phyloP scores from a whole-genome alignment of 2,113 vertebrate genomes.

The Rhea pennata region DNA sequence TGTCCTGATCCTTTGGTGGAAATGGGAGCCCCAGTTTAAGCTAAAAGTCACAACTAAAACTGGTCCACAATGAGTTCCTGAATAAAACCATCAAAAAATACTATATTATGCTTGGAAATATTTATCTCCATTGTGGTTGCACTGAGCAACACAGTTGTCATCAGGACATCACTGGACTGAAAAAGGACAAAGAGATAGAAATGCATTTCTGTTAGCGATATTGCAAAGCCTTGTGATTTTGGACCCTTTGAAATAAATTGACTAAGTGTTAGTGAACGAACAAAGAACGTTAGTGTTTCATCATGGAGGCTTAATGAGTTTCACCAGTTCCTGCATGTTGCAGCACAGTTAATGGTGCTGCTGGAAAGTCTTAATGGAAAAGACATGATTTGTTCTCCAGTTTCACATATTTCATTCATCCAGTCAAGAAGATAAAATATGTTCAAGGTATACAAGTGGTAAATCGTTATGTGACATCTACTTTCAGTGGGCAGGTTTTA shows the following conservation, averaged over 20 bases:
- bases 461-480: too few species aligned
- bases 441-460: neutral
- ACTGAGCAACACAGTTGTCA: rapidly evolving
- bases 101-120: neutral
- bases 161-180: neutral
- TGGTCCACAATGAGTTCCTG: rapidly evolving
- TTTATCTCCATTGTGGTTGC: neutral
- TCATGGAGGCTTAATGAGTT: neutral
- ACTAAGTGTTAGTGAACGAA: neutral
- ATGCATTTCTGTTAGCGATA: rapidly evolving
- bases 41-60: rapidly evolving
- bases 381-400: neutral
- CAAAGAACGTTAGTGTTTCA: neutral
- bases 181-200: neutral
- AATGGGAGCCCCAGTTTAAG: neutral
- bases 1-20: rapidly evolving
- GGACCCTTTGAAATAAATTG: neutral
- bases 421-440: neutral
- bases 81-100: neutral
- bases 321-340: neutral
- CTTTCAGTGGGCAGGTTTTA: too few species aligned
- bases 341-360: neutral
- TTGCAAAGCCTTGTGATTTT: neutral
- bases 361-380: neutral
- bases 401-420: neutral